These are phyloP conservation scores for Clivina fossor DNA, from an alignment of 2,888 invertebrate genomes.

Conservation along the genomic window DNA sequence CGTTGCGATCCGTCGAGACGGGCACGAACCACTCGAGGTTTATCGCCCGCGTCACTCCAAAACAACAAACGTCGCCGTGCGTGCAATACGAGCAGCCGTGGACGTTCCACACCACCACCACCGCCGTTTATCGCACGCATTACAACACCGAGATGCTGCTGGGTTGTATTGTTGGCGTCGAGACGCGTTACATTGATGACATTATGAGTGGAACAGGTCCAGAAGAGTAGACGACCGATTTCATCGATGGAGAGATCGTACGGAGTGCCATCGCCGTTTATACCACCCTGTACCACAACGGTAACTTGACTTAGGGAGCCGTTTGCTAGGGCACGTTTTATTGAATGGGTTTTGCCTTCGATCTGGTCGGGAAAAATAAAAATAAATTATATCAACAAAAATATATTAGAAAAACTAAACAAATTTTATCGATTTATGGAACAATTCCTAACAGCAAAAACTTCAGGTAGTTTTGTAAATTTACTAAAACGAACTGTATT, in stretches of 20 bases:
- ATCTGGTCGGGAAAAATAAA: constrained; percentile 57
- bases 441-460: not conserved
- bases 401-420: too few relatives aligned
- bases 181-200: constrained; percentile 86
- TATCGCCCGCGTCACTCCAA: constrained; percentile 75
- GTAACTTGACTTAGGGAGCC: constrained; percentile 62
- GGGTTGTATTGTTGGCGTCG: constrained; percentile 61
- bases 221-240: constrained; percentile 80
- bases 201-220: constrained; percentile 82
- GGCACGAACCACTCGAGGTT: constrained; percentile 71
- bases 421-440: not conserved
- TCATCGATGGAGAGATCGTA: constrained; percentile 87
- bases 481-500: too few relatives aligned
- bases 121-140: too few relatives aligned
- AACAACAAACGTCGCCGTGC: constrained; percentile 76
- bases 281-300: constrained; percentile 53
- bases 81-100: constrained; percentile 81
- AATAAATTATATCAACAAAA: not conserved
- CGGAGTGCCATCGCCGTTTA: constrained; percentile 63
- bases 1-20: constrained; percentile 76
- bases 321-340: constrained; percentile 68
- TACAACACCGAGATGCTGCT: constrained; percentile 76
- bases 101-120: constrained; percentile 69
- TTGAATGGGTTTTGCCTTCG: constrained; percentile 75
- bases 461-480: too few relatives aligned